phyloP scores from a whole-genome alignment of 2,113 vertebrate genomes.

The Trichechus manatus region DNA sequence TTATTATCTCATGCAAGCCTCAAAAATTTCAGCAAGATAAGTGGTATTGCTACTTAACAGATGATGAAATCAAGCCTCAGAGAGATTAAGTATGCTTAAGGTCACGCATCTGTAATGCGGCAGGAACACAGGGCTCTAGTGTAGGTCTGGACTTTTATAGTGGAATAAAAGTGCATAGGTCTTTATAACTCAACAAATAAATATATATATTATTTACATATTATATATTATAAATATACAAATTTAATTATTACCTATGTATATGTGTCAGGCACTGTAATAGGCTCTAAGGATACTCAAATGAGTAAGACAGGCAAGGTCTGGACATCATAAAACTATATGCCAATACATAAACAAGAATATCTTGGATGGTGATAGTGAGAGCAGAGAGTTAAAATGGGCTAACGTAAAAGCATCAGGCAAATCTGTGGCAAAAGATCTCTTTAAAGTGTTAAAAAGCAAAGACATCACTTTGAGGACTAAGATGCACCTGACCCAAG shows the following conservation, averaged over 20 bases:
- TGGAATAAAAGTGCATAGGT: not conserved
- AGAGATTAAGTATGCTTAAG: not conserved
- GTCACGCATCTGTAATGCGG: not conserved
- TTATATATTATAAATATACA: not conserved
- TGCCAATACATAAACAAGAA: not conserved
- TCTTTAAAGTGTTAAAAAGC: not conserved
- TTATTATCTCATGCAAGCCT: not conserved
- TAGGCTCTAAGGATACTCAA: not conserved
- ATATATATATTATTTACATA: not conserved
- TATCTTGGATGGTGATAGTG: not conserved
- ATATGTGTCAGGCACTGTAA: not conserved
- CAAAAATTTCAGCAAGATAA: constrained; percentile 6
- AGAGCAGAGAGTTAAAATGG: not conserved
- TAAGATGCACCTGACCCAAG: not conserved
- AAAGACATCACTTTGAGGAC: not conserved
- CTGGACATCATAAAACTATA: not conserved
- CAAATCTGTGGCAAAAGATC: not conserved
- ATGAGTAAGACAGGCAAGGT: not conserved
- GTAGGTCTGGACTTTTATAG: not conserved
- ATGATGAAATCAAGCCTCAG: not conserved
- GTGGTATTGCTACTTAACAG: not conserved
- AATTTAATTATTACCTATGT: not conserved
- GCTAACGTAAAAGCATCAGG: not conserved
- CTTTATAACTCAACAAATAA: not conserved
- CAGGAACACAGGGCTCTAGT: not conserved